Evolutionary conservation across 2,797 vertebrate species (phyloP), one percentile per base, ranked within the genome.

Genomic region (Cyclopterus lumpus): DNA sequence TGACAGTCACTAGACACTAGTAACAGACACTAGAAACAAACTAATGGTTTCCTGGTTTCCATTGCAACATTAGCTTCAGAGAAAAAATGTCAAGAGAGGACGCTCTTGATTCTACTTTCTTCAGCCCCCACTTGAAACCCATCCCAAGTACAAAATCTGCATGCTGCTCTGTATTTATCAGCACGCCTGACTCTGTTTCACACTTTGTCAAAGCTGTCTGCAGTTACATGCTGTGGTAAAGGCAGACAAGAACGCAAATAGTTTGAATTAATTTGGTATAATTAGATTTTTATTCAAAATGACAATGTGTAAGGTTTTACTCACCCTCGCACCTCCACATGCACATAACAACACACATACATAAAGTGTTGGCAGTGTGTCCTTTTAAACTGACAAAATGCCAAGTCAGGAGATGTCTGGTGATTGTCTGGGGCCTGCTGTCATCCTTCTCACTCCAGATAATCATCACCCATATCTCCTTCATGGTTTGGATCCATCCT

Each of bases 391-490:
- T 69, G 77, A 85, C 63, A 75, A 72, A 83, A 79, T 14, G 18
- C 42, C 46, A 79, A 73, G 76, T 78, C 67, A 72, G 44, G 63
- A 66, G 44, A 77, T 71, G 73, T 81, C 74, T 82, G 77, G 32
- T 73, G 73, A 79, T 74, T 12, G 60, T 81, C 81, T 71, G 71
- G 77, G 76, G 61, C 73, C 85, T 74, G 74, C 77, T 83, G 81
- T 85, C 75, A 79, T 86, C 74, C 74, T 68, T 75, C 75, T 84
- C 79, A 49, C 79, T 81, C 61, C 18, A 66, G 63, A 83, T 82
- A 78, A 86, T 86, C 79, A 80, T 83, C 80, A 75, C 61, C 63
- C 62, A 74, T 87, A 87, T 80, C 71, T 62, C 77, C 61, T 62
- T 53, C 66, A 57, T 32, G 24, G 60, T 79, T 75, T 64, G 59